Evolutionary conservation across 2,797 vertebrate species (phyloP), one percentile per base, ranked within the genome.

Genomic region (Cryptoblepharus egeriae): DNA sequence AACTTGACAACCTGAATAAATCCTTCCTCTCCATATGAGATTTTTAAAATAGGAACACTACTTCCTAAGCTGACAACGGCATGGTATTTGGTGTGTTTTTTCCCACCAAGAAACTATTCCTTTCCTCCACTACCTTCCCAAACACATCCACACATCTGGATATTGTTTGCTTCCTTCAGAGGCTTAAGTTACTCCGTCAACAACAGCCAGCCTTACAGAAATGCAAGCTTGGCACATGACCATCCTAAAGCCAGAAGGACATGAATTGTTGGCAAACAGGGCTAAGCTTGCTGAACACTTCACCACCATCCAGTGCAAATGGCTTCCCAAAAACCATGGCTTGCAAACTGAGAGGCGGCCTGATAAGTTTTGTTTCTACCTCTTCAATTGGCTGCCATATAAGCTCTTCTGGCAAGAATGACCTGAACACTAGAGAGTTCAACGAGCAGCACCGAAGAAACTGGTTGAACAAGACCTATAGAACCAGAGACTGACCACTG

Each of bases 121-220:
- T 60, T 69, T 60, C 37, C 60, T 76, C 42, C 60, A 49, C 11
- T 73, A 24, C 68, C 75, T 73, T 52, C 20, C 28, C 39, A 81
- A 80, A 81, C 73, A 76, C 65, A 76, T 71, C 67, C 60, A 75
- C 22, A 71, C 52, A 52, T 77, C 69, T 85, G 61, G 69, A 68
- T 81, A 68, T 77, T 81, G 71, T 84, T 84, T 75, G 39, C 77
- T 55, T 68, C 37, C 76, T 79, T 75, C 55, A 1, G n/a, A n/a
- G 26, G 70, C 37, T 49, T 61, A 35, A 49, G 71, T 84, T 84
- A 61, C 52, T 18, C 71, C 68, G 26, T 84, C 61, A 79, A 61
- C 63, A 67, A 61, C 32, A 67, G 77, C 60, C 32, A 67, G 77
- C 60, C n/a, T 58, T 37, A 30, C n/a, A 60, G 5, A 60, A 74